Conservation (phyloP, 2,888 invertebrate genomes). For the Leptodirus hochenwartii region DNA sequence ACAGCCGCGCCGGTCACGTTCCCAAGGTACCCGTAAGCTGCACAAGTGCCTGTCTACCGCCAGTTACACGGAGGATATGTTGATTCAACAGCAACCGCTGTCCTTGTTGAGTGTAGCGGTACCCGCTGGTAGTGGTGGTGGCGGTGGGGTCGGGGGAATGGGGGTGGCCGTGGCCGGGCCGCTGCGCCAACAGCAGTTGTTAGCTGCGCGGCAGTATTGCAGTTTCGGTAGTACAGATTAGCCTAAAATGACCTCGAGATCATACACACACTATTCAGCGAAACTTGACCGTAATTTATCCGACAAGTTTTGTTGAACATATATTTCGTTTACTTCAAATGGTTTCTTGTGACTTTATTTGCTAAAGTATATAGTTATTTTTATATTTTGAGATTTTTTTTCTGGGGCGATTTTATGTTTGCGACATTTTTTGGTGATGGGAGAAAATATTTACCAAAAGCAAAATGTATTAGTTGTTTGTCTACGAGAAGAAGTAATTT, state of each 20-base stretch:
- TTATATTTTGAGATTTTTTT: no score
- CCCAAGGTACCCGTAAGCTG: conserved; percentile 89
- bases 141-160: conserved; percentile 24
- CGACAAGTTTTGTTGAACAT: no score
- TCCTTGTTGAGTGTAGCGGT: conserved; percentile 15
- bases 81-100: conserved; percentile 19
- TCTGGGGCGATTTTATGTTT: no score
- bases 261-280: conserved; percentile 13
- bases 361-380: no score
- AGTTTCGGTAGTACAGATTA: conserved; percentile 91
- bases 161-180: conserved; percentile 27
- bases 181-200: conserved; percentile 43
- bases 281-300: neutral
- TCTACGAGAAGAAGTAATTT: no score
- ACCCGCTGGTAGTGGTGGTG: conserved; percentile 16
- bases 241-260: no score
- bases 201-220: conserved; percentile 82
- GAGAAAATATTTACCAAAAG: no score
- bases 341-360: no score
- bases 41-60: conserved; percentile 83
- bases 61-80: conserved; percentile 62
- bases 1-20: conserved; percentile 68
- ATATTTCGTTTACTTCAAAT: no score
- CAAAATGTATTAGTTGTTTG: no score
- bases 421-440: no score